A percentile compares a stretch with the other conserved stretches of the same genome.
Conservation (phyloP, 2,113 vertebrate species). For the Calonectris borealis region DNA sequence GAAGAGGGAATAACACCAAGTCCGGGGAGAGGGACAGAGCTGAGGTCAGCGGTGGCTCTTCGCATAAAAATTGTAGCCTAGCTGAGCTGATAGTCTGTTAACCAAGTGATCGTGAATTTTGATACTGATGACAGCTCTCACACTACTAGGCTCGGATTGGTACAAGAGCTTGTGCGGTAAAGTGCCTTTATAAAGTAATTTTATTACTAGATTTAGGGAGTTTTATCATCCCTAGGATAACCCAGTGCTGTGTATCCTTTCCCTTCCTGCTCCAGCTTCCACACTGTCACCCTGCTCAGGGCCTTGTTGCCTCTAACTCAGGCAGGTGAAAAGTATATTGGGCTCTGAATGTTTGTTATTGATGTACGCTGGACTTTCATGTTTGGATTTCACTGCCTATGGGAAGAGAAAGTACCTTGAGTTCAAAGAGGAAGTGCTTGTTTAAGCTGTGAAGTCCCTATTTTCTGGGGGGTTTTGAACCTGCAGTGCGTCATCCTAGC, state of each 20-base stretch:
- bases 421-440: conserved; percentile 8
- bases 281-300: neutral
- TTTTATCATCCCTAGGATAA: neutral
- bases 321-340: neutral
- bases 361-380: neutral
- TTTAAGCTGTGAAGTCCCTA: conserved; percentile 20
- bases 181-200: neutral
- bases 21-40: neutral
- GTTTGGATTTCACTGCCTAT: neutral
- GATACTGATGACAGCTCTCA: neutral
- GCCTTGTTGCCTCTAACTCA: neutral
- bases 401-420: neutral
- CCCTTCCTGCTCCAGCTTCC: neutral
- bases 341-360: neutral
- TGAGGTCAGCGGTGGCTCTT: neutral
- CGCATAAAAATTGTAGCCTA: neutral
- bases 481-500: neutral
- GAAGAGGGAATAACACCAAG: neutral
- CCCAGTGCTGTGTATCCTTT: neutral
- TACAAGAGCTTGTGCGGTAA: neutral
- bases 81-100: neutral
- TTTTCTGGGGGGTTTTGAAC: neutral
- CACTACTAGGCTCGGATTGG: neutral
- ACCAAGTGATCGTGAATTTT: neutral
- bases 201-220: neutral